Base-by-base conservation (phyloP, 2,113 vertebrate species). In the Brachirus orientalis region DNA sequence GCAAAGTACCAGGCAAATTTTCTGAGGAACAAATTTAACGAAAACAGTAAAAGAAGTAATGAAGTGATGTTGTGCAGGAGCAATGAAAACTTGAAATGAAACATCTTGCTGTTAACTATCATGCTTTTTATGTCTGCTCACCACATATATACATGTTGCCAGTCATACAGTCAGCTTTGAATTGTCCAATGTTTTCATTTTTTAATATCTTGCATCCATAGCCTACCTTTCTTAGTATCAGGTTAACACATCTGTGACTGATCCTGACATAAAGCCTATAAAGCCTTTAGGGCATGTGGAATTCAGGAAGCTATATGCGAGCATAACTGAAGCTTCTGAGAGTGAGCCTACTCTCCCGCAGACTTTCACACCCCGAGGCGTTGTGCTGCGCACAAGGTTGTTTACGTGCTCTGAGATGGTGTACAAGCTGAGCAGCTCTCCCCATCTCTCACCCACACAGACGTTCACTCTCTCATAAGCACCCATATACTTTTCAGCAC, bases 291-390 rank as follows among this genome's bases (percentile, higher is more conserved):
- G 82, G 55, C 70, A 69, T 56, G 60, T 63, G 63, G 72, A 73
- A 84, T 74, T 79, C 67, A 52, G 73, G 74, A 72, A 79, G 80
- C 73, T 66, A 61, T 61, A 75, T 54, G 54, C 52, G 75, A 69
- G 76, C 50, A 47, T 41, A 71, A 63, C 72, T 55, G 72, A 57
- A 69, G 75, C 48, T 68, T 41, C 75, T 56, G 58, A 28, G 28
- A 9, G 60, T 70, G 53, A 82, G 69, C 77, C 20, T 18, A 57
- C 74, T 70, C 82, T 83, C 67, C 58, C 41, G 74, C 45, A 82
- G 70, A 82, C 65, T 72, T 80, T 87, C 81, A 81, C 83, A 77
- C 80, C 88, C 86, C 2, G 68, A 81, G 83, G 88, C 84, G 40
- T 71, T 65, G 66, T 64, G 73, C 73, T 69, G 72, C 85, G 84